Base-by-base conservation (phyloP, 2,888 invertebrate species). In the Erannis defoliaria region DNA sequence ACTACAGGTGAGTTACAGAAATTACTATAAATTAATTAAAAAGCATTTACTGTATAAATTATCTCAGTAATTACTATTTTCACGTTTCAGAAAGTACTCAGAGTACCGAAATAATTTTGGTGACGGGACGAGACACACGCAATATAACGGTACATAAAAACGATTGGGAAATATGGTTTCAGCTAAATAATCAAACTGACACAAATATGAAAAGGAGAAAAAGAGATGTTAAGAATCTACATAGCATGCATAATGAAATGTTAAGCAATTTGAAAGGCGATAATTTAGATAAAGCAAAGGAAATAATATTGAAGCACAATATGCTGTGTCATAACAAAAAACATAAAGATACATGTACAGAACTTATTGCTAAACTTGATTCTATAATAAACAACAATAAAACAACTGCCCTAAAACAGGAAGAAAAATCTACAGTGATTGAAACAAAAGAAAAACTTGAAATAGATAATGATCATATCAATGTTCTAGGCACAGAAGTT, bases 221-320 rank as follows among this genome's bases (percentile, higher is more conserved):
- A 70, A 84, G 84, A 70, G 79, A 86, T 29, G 38, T 56, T 33
- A 3, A 10, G 12, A 31, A 19, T 40, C 4, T 45, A 26, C 3
- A 45, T 10, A 49, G 43, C 18, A 69, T 42, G 75, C 18, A 51
- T 55, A 31, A 45, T 57, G 50, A 62, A 18, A 57, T 67, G 31
- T 43, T 76, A 50, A 75, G 77, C 5, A 45, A 58, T 59, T 79
- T 84, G 19, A 82, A 77, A 50, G 82, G 85, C 16, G 71, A 77
- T 33, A 74, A 85, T 46, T 67, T 82, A 21, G 71, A 75, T 67
- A 81, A 78, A 71, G 86, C 82, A 0, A 85, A 81, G 74, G 83
- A 88, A 62, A 76, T 89, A 1, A 82, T 93, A 56, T 66, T 78
- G 21, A 82, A 86, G 31, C 84, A 90, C 59, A 75, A 87, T n/a